Evolutionary conservation across 1,140 invertebrate genomes (phyloP), one percentile per base, ranked within the genome.

Genomic region (Brachionus sp.): DNA sequence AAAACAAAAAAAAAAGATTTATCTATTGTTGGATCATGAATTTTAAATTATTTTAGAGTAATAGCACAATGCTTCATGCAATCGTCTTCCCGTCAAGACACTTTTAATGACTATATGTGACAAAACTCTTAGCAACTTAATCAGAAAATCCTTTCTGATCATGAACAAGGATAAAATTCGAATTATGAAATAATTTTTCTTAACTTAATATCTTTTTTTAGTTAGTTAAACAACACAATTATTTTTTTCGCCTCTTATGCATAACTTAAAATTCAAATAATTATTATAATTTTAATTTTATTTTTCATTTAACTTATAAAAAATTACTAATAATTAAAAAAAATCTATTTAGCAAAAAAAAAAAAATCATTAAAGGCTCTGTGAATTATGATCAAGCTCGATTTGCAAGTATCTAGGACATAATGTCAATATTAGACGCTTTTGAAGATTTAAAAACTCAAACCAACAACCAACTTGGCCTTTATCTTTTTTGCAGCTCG

Each of bases 401-500:
- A 16, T 66, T 66, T 13, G 13, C 0, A 37, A 37, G 3, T 3
- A 37, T 66, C 23, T 6, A 37, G n/a, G 37, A 39, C n/a, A 70
- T 2, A 16, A 70, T 70, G 66, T 70, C 66, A 70, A 39, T 70
- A 39, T 70, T 70, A 39, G 66, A 70, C 35, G 37, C 37, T 16
- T 78, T 78, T 13, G 75, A 80, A 23, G 57, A 35, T 50, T 25
- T 80, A 39, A 80, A 80, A 62, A 80, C 33, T 42, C 77, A 80
- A 44, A 80, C 77, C 19, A 80, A 80, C 29, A 66, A 80, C 35
- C 77, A 80, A 44, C 39, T 80, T 19, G 77, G 77, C 10, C 39
- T 80, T 9, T 80, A 80, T 66, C 57, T 80, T 42, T 80, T 80
- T 44, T 80, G 77, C 25, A 62, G 77, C 25, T 57, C 77, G 13